Percentiles rank a stretch among this genome's conserved stretches.
phyloP scores from a whole-genome alignment of 2,113 vertebrate genomes.

The Pholis gunnellus region DNA sequence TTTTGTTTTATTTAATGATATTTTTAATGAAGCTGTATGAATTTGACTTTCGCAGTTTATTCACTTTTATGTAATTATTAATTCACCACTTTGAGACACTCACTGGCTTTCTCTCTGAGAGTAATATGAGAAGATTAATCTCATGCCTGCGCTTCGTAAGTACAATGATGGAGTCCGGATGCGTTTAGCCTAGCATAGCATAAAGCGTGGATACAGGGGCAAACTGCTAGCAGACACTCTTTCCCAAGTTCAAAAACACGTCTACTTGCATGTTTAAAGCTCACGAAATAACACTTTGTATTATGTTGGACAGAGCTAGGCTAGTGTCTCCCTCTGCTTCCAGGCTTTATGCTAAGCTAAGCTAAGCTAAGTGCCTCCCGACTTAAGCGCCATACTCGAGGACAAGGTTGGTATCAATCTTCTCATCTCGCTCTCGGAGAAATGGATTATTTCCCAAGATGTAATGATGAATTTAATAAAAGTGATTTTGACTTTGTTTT shows the following conservation, averaged over 20 bases:
- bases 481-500: too few relatives aligned
- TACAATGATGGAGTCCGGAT: too few relatives aligned
- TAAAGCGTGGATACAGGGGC: not conserved
- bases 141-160: too few relatives aligned
- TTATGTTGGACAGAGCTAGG: not conserved
- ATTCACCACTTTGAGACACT: not conserved
- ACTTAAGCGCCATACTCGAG: not conserved
- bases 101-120: not conserved
- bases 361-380: not conserved
- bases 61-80: not conserved
- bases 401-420: not conserved
- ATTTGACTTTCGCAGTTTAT: not conserved
- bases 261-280: not conserved
- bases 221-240: not conserved
- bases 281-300: not conserved
- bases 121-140: not conserved
- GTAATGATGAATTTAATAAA: too few relatives aligned
- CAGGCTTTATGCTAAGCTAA: not conserved
- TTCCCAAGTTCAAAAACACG: not conserved
- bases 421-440: not conserved
- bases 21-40: not conserved
- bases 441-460: too few relatives aligned
- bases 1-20: not conserved
- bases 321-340: too few relatives aligned
- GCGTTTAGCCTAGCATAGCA: conserved; percentile 6